Evolutionary conservation across 1,140 invertebrate species (phyloP), one percentile per base, ranked within the genome.

Genomic region (Phocides pigmalion): DNA sequence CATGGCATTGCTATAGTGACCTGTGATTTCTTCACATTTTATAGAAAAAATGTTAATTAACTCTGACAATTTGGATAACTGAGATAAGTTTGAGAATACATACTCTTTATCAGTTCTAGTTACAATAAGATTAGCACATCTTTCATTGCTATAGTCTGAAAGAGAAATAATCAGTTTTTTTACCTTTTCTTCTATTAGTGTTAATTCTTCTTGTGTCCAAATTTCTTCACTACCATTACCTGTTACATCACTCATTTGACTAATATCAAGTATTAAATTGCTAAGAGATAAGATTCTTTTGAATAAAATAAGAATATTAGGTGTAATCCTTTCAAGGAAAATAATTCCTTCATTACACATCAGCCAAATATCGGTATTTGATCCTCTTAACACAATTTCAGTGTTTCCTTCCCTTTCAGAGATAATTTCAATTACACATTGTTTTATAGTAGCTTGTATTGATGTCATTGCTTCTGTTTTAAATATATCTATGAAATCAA

Each of bases 121-220:
- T 25, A 95, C 94, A 35, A 98, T 93, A 39, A 98, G 91, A 89
- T 97, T 96, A 62, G 97, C 97, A 91, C 97, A 95, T 68, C 96
- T 92, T 83, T 98, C 97, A 87, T 98, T 97, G 67, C 97, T 97
- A 87, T 98, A 98, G 91, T 99, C 96, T 87, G 97, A 98, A 17
- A 98, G 93, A 3, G 95, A 94, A 49, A 93, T 93, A 1, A 98
- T 91, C 79, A 98, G 93, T 66, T 97, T 95, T 64, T 94, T 93
- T 44, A 99, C 89, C 82, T 95, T 96, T 2, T 89, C 92, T 17
- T 93, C 93, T 6, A 98, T 93, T 53, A 94, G 93, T 19, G 82
- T 76, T 70, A 96, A 93, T 70, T 98, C 97, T 50, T 94, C 94
- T 9, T 93, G 86, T 4, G 94, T 94, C 50, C 98, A 93, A 78